Evolutionary conservation across 2,888 invertebrate species (phyloP), one percentile per base, ranked within the genome.

Genomic region (Pachycephus smyrnensis): DNA sequence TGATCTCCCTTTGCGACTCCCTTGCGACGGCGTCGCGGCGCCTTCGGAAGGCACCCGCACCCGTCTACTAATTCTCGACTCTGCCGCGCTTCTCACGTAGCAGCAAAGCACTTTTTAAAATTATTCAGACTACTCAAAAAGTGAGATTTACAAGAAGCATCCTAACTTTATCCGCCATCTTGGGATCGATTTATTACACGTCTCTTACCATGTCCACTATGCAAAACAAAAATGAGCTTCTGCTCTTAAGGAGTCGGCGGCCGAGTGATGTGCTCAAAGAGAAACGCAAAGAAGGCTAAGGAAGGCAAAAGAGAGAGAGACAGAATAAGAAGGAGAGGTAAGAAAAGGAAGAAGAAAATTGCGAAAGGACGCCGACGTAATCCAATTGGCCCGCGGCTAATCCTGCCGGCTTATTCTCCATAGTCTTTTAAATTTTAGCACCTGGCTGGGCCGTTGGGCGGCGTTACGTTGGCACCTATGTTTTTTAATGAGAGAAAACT

Each of bases 341-440:
- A 75, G 69, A 15, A 36, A 68, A 74, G 71, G 69, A 55, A 35
- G 12, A 78, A 76, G 79, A 76, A 82, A 73, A 79, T 79, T 73
- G 77, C 76, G 74, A 80, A 81, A 80, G 78, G 80, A 76, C 80
- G 80, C 81, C 9, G 6, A 15, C 23, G 55, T 55, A 55, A 23
- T 23, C 23, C 55, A 55, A 55, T 55, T 23, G 55, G 55, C 23
- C 23, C 23, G 15, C 55, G 55, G 23, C 23, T 55, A 23, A 55
- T 23, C 55, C 55, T 23, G 55, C 23, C 23, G 55, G 23, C 23
- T 9, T 55, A 23, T 23, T 23, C 23, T 23, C 9, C 55, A 23
- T 23, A 55, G 23, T 55, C 55, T 55, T 23, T 55, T 55, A 55
- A 55, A 55, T 55, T 55, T 23, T 23, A 55, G 23, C 55, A 55